A percentile compares a stretch with the other conserved stretches of the same genome.
Conservation (phyloP, 2,797 vertebrate genomes). For the Poliocrania exsul region DNA sequence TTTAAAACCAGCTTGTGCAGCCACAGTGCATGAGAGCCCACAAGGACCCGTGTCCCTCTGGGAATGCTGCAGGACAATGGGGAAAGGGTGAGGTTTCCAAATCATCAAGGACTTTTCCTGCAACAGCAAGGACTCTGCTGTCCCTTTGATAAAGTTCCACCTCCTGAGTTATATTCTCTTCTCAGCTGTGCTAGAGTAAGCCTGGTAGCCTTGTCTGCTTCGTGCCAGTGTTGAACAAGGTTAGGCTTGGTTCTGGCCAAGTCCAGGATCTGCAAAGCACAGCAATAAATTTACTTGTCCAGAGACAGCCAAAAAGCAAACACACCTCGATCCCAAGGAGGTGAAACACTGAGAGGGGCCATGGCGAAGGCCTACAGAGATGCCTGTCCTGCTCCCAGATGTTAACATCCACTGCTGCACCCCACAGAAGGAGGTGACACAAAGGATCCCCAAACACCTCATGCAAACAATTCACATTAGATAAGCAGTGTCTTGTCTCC, state of each 20-base stretch:
- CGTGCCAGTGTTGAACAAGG: not conserved
- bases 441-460: not conserved
- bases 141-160: not conserved
- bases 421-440: not conserved
- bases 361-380: not conserved
- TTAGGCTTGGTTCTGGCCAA: not conserved
- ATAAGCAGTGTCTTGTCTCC: not conserved
- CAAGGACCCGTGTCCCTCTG: accelerated
- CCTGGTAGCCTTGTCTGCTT: not conserved
- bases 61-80: not conserved
- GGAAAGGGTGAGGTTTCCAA: not conserved
- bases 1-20: not conserved
- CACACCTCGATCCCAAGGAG: not conserved
- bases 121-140: not conserved
- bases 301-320: not conserved
- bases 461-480: accelerated
- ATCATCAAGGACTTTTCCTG: not conserved
- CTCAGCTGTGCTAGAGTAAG: not conserved
- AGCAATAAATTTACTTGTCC: not conserved
- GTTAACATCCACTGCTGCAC: not conserved
- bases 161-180: not conserved
- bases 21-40: accelerated
- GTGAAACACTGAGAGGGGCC: not conserved
- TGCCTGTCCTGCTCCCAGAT: not conserved
- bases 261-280: not conserved